Evolutionary conservation across 2,888 invertebrate genomes (phyloP).

Genomic region (Ametastegia equiseti): DNA sequence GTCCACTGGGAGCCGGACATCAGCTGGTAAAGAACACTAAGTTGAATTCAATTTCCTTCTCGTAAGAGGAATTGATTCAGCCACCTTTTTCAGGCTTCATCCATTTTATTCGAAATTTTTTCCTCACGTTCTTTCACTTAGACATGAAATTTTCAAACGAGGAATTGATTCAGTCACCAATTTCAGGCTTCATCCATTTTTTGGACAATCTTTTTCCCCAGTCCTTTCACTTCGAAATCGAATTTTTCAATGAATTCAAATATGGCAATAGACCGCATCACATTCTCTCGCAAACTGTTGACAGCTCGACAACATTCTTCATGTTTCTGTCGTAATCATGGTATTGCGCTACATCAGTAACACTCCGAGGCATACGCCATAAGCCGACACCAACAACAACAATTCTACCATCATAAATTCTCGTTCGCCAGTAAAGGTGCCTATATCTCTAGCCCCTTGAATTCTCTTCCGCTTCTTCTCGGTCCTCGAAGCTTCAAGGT

Average conservation of each 20-base stretch:
- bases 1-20: neutral
- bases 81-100: neutral
- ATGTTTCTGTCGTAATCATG: too few species aligned
- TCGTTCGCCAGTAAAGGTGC: neutral
- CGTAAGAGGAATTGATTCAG: too few species aligned
- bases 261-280: too few species aligned
- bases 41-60: neutral
- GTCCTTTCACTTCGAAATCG: neutral
- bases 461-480: conserved; percentile 6
- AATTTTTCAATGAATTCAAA: too few species aligned
- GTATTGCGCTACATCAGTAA: neutral
- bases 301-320: too few species aligned
- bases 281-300: neutral
- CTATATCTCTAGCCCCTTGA: neutral
- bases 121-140: too few species aligned
- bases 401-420: conserved; percentile 6
- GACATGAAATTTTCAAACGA: too few species aligned
- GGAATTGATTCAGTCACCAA: neutral
- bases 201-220: neutral
- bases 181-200: neutral
- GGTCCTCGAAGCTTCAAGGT: neutral
- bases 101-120: too few species aligned
- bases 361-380: neutral
- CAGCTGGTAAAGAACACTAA: neutral
- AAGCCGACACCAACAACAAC: neutral